Evolutionary conservation across 2,113 vertebrate species (phyloP).

Genomic region (rabbit (Oryctolagus cuniculus)): DNA sequence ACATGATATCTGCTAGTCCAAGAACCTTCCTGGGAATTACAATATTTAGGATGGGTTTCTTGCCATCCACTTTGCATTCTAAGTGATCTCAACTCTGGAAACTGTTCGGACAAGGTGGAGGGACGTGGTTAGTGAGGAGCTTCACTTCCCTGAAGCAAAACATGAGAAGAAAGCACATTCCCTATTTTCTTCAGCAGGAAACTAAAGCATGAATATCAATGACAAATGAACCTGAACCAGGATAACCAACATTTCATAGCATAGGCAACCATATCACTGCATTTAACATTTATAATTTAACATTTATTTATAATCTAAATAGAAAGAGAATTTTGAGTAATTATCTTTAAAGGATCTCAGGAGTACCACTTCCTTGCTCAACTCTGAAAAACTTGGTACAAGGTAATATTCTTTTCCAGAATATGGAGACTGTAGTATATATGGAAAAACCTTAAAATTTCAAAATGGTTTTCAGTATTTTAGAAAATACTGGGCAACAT

Average conservation of each 20-base stretch:
- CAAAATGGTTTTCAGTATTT: neutral
- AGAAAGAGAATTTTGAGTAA: neutral
- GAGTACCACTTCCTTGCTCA: neutral
- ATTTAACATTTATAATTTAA: neutral
- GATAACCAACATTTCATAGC: slow-evolving; percentile 5
- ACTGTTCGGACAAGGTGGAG: neutral
- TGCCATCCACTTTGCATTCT: neutral
- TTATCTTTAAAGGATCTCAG: neutral
- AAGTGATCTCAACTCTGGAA: neutral
- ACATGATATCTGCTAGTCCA: too few species aligned
- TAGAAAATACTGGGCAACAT: neutral
- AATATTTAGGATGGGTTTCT: neutral
- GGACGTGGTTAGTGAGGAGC: neutral
- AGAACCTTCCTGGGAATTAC: neutral
- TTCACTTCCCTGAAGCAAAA: neutral
- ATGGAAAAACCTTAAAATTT: neutral
- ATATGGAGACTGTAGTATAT: neutral
- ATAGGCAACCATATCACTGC: neutral
- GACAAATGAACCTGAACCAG: slow-evolving; percentile 1
- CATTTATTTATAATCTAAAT: neutral
- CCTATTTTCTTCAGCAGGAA: slow-evolving; percentile 1
- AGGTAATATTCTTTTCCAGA: neutral
- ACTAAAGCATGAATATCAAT: neutral
- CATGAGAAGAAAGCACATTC: neutral
- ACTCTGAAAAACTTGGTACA: neutral